Conservation (phyloP, 2,888 invertebrate genomes). For the Aspidapion aeneum region DNA sequence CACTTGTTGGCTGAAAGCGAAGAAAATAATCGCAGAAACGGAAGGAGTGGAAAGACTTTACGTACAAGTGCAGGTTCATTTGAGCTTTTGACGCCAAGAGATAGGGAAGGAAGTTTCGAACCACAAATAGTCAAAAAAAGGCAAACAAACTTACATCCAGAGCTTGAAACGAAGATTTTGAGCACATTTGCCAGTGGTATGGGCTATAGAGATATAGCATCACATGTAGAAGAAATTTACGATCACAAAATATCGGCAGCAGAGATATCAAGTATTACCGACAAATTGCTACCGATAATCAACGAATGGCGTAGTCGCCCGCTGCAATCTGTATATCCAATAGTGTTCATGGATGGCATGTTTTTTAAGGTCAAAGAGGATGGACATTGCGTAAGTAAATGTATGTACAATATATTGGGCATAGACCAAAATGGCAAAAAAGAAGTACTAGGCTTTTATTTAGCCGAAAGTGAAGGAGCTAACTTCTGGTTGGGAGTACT, state of each 20-base stretch:
- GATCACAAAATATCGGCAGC: slow-evolving; percentile 6
- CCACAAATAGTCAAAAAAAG: slow-evolving; percentile 11
- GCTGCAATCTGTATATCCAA: background rate
- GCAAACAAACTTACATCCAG: slow-evolving; percentile 9
- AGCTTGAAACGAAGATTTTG: slow-evolving; percentile 9
- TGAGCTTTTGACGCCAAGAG: slow-evolving; percentile 9
- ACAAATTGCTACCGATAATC: slow-evolving; percentile 6
- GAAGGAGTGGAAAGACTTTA: slow-evolving; percentile 11
- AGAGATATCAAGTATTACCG: slow-evolving; percentile 10
- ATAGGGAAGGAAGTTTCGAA: background rate
- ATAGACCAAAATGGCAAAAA: background rate
- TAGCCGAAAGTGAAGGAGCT: slow-evolving; percentile 12
- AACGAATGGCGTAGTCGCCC: slow-evolving; percentile 6
- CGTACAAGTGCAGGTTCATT: slow-evolving; percentile 7
- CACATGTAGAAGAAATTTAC: slow-evolving; percentile 1
- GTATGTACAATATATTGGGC: background rate
- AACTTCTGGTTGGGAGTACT: too few relatives aligned
- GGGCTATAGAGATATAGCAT: slow-evolving; percentile 4
- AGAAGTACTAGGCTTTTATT: slow-evolving; percentile 10
- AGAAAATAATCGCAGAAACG: slow-evolving; percentile 11
- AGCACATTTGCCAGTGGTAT: slow-evolving; percentile 10
- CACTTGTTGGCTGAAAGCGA: slow-evolving; percentile 7
- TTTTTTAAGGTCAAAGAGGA: background rate
- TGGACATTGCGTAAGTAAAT: background rate
- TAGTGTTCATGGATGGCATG: background rate